phyloP scores from a whole-genome alignment of 2,888 invertebrate species.

The Stenurella melanura region DNA sequence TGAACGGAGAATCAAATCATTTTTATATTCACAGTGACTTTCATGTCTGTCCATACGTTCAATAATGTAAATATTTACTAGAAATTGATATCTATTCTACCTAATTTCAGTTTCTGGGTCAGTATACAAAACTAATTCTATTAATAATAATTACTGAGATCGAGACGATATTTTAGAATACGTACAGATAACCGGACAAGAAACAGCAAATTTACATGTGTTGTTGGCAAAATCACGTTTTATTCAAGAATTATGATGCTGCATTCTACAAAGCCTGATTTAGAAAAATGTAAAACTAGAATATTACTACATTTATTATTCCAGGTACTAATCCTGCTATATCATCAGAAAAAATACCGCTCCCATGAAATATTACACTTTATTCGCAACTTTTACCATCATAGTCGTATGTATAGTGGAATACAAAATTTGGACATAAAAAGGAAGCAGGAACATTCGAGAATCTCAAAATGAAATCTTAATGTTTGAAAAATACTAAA shows the following conservation, averaged over 20 bases:
- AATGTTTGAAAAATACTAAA: too few species aligned
- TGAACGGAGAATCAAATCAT: too few species aligned
- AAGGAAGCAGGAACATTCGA: too few species aligned
- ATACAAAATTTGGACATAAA: too few species aligned
- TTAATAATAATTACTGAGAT: slow-evolving; percentile 8
- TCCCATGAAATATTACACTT: too few species aligned
- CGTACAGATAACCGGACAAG: not conserved
- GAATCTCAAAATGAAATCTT: too few species aligned
- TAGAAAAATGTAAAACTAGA: not conserved
- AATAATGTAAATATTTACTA: slow-evolving; percentile 28
- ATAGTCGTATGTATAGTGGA: too few species aligned
- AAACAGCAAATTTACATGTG: not conserved
- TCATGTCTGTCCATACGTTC: not conserved
- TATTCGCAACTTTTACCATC: too few species aligned
- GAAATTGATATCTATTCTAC: slow-evolving; percentile 20
- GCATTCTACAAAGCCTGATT: not conserved
- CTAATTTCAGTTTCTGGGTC: slow-evolving; percentile 25
- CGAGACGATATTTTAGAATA: slow-evolving; percentile 17
- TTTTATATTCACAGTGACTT: not conserved
- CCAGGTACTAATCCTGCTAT: not conserved
- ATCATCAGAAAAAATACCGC: not conserved
- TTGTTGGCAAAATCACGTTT: not conserved
- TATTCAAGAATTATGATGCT: not conserved
- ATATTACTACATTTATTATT: not conserved
- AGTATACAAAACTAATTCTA: slow-evolving; percentile 25